Conservation (phyloP, 1,140 invertebrate species). For the Scaptomyza pallida region DNA sequence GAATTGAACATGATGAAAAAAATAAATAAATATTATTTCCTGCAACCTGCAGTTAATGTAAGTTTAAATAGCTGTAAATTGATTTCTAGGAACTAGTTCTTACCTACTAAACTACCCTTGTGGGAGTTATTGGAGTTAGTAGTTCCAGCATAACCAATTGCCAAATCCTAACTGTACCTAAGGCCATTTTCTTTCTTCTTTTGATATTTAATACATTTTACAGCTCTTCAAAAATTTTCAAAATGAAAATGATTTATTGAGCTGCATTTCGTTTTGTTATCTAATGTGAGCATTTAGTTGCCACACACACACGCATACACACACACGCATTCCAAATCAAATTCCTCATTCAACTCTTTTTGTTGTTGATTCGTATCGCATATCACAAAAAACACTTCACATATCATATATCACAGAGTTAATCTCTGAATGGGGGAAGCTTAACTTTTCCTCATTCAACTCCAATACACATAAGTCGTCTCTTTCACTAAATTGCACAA, state of each 20-base stretch:
- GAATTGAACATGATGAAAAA: too few relatives aligned
- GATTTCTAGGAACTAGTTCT: too few relatives aligned
- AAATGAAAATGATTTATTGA: neutral
- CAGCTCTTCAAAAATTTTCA: neutral
- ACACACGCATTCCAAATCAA: constrained; percentile 4
- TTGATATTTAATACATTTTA: too few relatives aligned
- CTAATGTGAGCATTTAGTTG: neutral
- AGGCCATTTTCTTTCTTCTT: too few relatives aligned
- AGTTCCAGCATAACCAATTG: too few relatives aligned
- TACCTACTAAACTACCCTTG: too few relatives aligned
- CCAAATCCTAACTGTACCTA: too few relatives aligned
- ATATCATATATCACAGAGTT: constrained; percentile 31
- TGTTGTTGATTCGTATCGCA: constrained; percentile 22
- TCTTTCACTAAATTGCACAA: constrained; percentile 64
- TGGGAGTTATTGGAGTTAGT: too few relatives aligned
- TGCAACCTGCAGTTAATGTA: too few relatives aligned
- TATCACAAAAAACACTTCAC: constrained; percentile 22
- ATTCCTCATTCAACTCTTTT: constrained; percentile 9
- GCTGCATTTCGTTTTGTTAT: neutral
- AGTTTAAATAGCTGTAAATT: too few relatives aligned
- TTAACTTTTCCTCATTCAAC: constrained; percentile 60
- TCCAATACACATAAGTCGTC: constrained; percentile 15
- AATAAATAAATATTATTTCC: too few relatives aligned
- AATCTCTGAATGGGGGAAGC: constrained; percentile 50
- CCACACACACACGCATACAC: neutral